Conservation (phyloP, 2,113 vertebrate species). For the Sciurus niger region DNA sequence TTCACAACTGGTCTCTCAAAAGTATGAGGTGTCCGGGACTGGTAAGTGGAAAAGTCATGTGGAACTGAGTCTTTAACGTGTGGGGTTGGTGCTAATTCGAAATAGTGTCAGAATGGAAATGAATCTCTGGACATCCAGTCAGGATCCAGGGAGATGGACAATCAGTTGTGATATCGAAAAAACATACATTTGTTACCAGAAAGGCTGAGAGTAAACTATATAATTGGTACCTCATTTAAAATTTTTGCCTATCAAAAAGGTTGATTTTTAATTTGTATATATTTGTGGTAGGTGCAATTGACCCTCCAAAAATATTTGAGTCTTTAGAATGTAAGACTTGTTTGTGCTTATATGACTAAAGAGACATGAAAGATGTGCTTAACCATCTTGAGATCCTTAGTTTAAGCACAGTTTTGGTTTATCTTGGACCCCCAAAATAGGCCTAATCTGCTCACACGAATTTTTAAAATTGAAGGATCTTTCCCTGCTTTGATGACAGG, state of each 20-base stretch:
- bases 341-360: background rate
- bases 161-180: background rate
- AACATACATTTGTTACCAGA: background rate
- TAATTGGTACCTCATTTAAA: background rate
- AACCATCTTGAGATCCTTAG: too few species aligned
- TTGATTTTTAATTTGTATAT: background rate
- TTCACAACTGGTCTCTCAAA: too few species aligned
- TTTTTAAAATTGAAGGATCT: background rate
- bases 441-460: background rate
- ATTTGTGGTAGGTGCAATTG: background rate
- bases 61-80: background rate
- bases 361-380: background rate
- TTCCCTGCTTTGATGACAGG: background rate
- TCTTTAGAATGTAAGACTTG: background rate
- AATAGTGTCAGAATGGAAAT: background rate
- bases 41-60: rapidly evolving
- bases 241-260: background rate
- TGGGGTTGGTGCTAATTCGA: background rate
- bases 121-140: background rate
- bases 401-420: background rate
- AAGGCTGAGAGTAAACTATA: background rate
- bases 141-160: background rate
- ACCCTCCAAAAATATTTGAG: background rate
- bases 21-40: background rate
- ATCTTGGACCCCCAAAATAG: background rate